phyloP scores from a whole-genome alignment of 2,797 vertebrate genomes.

The Alosa sapidissima region DNA sequence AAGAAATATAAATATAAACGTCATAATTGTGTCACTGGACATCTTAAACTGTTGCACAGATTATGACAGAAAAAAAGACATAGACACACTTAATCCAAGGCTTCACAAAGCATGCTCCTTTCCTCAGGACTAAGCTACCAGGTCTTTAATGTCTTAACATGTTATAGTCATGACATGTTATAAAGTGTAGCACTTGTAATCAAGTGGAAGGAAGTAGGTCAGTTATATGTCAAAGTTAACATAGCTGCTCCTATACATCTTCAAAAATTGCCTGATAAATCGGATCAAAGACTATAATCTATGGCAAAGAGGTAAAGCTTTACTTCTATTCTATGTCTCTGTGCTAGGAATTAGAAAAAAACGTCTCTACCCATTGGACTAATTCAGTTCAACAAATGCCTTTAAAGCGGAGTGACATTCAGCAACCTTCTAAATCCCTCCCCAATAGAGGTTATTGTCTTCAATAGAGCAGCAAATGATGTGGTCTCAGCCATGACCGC shows the following conservation, averaged over 20 bases:
- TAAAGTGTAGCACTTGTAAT: slow-evolving; percentile 20
- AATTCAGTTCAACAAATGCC: slow-evolving; percentile 33
- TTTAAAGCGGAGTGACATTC: slow-evolving; percentile 34
- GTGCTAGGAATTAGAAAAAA: slow-evolving; percentile 31
- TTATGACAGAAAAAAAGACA: not conserved
- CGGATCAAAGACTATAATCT: slow-evolving; percentile 35
- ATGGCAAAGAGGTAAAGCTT: slow-evolving; percentile 34
- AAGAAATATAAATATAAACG: too few relatives aligned
- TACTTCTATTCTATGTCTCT: slow-evolving; percentile 23
- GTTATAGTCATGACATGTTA: not conserved
- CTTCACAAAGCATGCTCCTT: not conserved
- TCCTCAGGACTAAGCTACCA: not conserved
- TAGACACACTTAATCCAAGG: not conserved
- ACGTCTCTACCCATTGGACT: slow-evolving; percentile 35
- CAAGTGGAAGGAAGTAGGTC: slow-evolving; percentile 10
- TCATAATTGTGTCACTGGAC: not conserved
- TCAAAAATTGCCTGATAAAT: slow-evolving; percentile 23
- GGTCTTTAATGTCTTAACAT: not conserved
- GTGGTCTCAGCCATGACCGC: not conserved
- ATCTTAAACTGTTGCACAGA: not conserved
- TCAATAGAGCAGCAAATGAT: slow-evolving; percentile 12
- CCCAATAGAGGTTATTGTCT: slow-evolving; percentile 17
- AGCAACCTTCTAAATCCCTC: slow-evolving; percentile 33
- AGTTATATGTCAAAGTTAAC: slow-evolving; percentile 23
- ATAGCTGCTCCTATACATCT: not conserved